Evolutionary conservation across 2,113 vertebrate species (phyloP).

Genomic region (Archilochus colubris): DNA sequence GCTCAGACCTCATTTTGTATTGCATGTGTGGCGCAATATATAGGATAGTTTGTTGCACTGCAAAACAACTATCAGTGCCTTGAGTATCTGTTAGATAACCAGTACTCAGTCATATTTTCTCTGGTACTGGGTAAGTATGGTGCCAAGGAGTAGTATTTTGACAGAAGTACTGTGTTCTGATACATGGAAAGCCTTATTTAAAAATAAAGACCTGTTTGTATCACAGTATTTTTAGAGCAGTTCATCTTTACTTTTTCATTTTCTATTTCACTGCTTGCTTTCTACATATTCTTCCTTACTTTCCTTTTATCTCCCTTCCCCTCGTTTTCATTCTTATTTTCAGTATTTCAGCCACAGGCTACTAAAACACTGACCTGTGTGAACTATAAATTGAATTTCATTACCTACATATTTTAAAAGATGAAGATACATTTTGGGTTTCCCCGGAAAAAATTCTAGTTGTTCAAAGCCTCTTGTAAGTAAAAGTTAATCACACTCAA

Average conservation of each 20-base stretch:
- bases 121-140: background rate
- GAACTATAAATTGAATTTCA: slow-evolving; percentile 13
- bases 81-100: background rate
- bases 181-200: background rate
- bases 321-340: background rate
- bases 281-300: background rate
- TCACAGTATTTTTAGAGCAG: background rate
- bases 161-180: background rate
- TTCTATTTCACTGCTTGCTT: background rate
- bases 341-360: background rate
- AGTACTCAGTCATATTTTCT: background rate
- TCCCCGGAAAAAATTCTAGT: background rate
- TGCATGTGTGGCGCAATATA: background rate
- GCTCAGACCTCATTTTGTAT: background rate
- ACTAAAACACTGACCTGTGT: slow-evolving; percentile 17
- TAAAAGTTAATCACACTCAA: background rate
- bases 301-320: background rate
- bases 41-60: background rate
- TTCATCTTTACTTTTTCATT: background rate
- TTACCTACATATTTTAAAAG: slow-evolving; percentile 20
- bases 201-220: background rate
- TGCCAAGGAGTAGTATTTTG: background rate
- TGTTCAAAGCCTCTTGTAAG: background rate
- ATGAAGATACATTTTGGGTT: slow-evolving; percentile 29
- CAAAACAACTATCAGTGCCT: background rate